Evolutionary conservation across 2,797 vertebrate species (phyloP), one percentile per base, ranked within the genome.

Genomic region (Myripristis murdjan): DNA sequence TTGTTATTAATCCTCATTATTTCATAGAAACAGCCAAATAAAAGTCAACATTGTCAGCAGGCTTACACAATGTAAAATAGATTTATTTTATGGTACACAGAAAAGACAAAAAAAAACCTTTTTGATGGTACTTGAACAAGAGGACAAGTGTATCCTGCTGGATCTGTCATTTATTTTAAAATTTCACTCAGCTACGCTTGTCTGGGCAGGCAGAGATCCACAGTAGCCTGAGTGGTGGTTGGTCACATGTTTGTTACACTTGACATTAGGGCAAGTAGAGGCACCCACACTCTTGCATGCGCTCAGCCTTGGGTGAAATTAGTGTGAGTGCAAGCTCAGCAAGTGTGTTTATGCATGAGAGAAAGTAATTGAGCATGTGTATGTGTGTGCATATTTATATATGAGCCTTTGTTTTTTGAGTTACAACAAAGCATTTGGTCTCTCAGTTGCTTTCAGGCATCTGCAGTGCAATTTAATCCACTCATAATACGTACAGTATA

Each of bases 331-430:
- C 63, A 22, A 72, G 23, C 64, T 62, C 23, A 54, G 53, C 56
- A 69, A 63, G 59, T 73, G 91, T 81, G 84, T 91, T 39, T 63
- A 9, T 77, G 64, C 49, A 62, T 49, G 33, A 66, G 35, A 70
- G 55, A 48, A 70, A 88, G 83, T 3, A 70, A n/a, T n/a, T n/a
- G n/a, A 76, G 88, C 87, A 88, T 87, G 80, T 87, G 83, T 90
- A 85, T 89, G 89, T 1, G 4, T 75, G 88, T 88, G 84, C 81
- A 67, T 81, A 91, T n/a, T n/a, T 93, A 83, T 64, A 44, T 53
- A 51, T 28, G 65, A 91, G 88, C 85, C 78, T 64, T 80, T 84
- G 69, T 64, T 84, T 93, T 95, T 95, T 94, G 92, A 93, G 90
- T 91, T 87, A 84, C 89, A 90, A 84, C 79, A 8, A 89, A 92